Evolutionary conservation across 2,888 invertebrate genomes (phyloP).

Genomic region (Cenopis cana): DNA sequence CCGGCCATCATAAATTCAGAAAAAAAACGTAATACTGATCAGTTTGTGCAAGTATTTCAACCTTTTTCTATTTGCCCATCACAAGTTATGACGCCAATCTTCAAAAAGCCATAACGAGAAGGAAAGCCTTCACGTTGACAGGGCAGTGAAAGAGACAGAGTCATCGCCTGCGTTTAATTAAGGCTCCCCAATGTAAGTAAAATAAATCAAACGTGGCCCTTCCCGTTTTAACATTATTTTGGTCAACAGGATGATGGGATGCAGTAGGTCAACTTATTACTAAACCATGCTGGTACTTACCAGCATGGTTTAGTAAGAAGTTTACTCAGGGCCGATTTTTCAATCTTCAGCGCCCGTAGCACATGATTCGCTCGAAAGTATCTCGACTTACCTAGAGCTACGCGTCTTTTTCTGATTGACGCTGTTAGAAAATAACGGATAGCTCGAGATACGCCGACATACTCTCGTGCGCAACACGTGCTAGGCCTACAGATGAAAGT

Average conservation of each 20-base stretch:
- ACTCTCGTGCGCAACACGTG: too few relatives aligned
- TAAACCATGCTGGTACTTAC: too few relatives aligned
- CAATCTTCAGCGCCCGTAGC: too few relatives aligned
- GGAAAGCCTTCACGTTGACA: slow-evolving; percentile 8
- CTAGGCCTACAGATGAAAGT: too few relatives aligned
- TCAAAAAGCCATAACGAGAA: slow-evolving; percentile 9
- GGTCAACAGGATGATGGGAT: slow-evolving; percentile 37
- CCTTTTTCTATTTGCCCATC: neutral
- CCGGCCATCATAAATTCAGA: neutral
- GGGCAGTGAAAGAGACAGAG: slow-evolving; percentile 39
- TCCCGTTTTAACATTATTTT: slow-evolving; percentile 65
- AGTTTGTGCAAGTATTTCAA: neutral
- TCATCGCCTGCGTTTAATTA: slow-evolving; percentile 62
- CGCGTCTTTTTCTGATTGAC: too few relatives aligned
- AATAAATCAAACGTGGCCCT: slow-evolving; percentile 66
- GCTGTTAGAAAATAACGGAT: too few relatives aligned
- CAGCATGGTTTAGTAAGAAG: neutral
- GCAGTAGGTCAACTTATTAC: slow-evolving; percentile 23
- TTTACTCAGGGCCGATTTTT: too few relatives aligned
- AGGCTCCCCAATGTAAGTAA: slow-evolving; percentile 50
- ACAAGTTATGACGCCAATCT: slow-evolving; percentile 14
- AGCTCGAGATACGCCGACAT: too few relatives aligned
- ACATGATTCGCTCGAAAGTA: too few relatives aligned
- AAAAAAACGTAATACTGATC: neutral
- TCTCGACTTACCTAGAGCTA: too few relatives aligned